These are phyloP conservation scores for Psammodynastes pulverulentus DNA, from an alignment of 2,113 vertebrate species.

Conservation along the genomic window DNA sequence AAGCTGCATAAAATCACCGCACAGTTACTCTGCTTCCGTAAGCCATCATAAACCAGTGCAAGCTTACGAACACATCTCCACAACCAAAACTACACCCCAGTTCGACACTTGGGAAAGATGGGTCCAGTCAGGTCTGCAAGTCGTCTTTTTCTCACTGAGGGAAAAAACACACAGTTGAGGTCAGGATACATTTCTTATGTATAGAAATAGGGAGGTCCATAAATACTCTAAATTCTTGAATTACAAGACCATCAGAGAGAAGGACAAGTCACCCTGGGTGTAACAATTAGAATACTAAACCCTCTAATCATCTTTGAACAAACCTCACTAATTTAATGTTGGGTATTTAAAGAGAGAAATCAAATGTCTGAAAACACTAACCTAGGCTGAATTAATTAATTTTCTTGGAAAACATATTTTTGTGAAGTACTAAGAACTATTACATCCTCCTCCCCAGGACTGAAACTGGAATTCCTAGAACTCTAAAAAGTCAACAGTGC, in stretches of 20 bases:
- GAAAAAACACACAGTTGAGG: slow-evolving; percentile 53
- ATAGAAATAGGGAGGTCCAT: neutral
- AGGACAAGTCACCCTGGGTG: neutral
- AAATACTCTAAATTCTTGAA: slow-evolving; percentile 1
- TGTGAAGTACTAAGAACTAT: neutral
- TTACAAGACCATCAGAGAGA: neutral
- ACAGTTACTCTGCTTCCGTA: slow-evolving; percentile 55
- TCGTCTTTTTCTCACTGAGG: slow-evolving; percentile 93
- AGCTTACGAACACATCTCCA: slow-evolving; percentile 25
- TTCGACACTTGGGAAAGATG: slow-evolving; percentile 95
- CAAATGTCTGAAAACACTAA: neutral
- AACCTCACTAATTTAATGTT: neutral
- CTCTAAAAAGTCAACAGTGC: neutral
- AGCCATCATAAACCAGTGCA: slow-evolving; percentile 55
- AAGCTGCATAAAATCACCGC: slow-evolving; percentile 67
- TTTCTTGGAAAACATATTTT: neutral
- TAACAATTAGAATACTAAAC: neutral
- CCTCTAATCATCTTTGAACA: neutral
- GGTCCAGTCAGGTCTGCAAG: slow-evolving; percentile 87
- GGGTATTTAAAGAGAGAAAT: neutral
- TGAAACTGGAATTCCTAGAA: neutral
- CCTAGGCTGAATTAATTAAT: neutral
- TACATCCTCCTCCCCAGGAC: neutral
- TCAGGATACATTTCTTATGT: accelerated
- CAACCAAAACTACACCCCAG: slow-evolving; percentile 76